Evolutionary conservation across 2,888 invertebrate genomes (phyloP).

Genomic region (Amphipyra berbera): DNA sequence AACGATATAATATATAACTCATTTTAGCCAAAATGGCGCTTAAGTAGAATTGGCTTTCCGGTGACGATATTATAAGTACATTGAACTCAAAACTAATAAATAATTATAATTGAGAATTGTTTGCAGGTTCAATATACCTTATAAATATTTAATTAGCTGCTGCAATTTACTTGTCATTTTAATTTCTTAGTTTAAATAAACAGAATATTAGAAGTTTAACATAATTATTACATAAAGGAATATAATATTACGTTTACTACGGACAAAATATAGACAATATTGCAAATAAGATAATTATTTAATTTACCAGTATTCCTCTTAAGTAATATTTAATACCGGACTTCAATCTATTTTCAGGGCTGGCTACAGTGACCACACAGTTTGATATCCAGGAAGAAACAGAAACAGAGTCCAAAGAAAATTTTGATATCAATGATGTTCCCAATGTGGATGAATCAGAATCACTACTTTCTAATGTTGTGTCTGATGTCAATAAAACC

Average conservation of each 20-base stretch:
- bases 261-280: too few species aligned
- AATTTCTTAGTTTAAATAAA: neutral
- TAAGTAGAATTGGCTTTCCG: neutral
- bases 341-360: conserved; percentile 60
- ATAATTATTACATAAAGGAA: neutral
- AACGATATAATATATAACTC: too few species aligned
- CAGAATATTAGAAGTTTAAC: neutral
- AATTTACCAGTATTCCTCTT: too few species aligned
- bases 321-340: too few species aligned
- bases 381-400: conserved; percentile 80
- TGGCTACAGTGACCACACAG: conserved; percentile 67
- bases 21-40: too few species aligned
- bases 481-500: conserved; percentile 85
- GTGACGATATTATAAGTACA: conserved; percentile 1
- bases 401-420: conserved; percentile 64
- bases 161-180: conserved; percentile 8
- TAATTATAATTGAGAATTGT: conserved; percentile 5
- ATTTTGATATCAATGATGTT: conserved; percentile 71
- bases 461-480: conserved; percentile 83
- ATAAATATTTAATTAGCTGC: conserved; percentile 17
- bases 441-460: conserved; percentile 86
- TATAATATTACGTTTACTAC: too few species aligned
- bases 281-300: too few species aligned
- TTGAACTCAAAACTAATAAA: conserved; percentile 31
- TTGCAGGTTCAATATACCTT: conserved; percentile 13